Conservation (phyloP, 35 echinoderm and acorn worm species). For the Heliocidaris erythrogramma region DNA sequence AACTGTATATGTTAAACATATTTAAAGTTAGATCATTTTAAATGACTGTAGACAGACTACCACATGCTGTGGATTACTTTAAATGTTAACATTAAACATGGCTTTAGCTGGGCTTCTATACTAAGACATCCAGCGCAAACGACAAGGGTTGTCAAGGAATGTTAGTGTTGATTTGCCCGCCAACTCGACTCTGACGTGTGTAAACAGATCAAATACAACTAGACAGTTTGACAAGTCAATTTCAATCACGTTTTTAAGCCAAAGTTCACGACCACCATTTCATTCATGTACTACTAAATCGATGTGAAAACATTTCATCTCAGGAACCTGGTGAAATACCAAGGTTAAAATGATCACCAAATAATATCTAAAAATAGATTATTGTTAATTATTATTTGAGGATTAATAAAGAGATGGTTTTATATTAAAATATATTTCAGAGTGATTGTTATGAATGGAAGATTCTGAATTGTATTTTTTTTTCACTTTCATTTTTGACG, state of each 20-base stretch:
- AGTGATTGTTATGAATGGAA: too few species aligned
- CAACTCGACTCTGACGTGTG: constrained; percentile 11
- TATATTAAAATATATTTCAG: too few species aligned
- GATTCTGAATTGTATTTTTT: too few species aligned
- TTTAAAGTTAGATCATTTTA: too few species aligned
- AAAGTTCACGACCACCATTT: neutral
- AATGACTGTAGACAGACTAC: too few species aligned
- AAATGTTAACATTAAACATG: neutral
- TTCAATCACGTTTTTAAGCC: constrained; percentile 6
- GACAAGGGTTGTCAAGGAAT: constrained; percentile 1
- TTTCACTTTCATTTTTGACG: too few species aligned
- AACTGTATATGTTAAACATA: too few species aligned
- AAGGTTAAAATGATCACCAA: neutral
- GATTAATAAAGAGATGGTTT: too few species aligned
- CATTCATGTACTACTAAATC: neutral
- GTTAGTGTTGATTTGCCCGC: constrained; percentile 6
- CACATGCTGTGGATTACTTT: too few species aligned
- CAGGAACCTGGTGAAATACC: neutral
- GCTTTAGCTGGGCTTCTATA: neutral
- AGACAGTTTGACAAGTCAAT: constrained; percentile 43
- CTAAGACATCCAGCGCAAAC: neutral
- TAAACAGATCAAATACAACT: constrained; percentile 6
- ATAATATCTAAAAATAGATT: neutral
- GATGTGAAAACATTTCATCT: neutral
- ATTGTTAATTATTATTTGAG: too few species aligned